A percentile compares a stretch with the other conserved stretches of the same genome.
Conservation (phyloP, 1,140 invertebrate species). For the Nylanderia fulva region DNA sequence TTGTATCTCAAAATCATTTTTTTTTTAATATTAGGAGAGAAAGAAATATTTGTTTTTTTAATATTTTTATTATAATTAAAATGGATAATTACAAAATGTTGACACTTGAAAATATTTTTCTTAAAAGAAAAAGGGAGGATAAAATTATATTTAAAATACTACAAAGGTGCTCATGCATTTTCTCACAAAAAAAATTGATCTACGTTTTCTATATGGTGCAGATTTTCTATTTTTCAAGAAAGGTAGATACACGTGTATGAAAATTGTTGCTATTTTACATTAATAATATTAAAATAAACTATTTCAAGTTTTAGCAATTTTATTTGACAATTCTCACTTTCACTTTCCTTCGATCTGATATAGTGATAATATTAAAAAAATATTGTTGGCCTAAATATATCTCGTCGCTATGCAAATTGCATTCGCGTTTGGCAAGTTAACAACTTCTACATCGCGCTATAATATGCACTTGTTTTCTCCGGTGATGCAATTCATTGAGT, state of each 20-base stretch:
- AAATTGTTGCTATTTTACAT: not conserved
- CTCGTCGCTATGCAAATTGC: not conserved
- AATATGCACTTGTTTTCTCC: not conserved
- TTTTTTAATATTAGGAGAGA: no score
- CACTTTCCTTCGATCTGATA: conserved; percentile 14
- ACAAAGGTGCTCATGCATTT: conserved; percentile 3
- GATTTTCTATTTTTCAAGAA: no score
- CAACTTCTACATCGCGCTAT: conserved; percentile 7
- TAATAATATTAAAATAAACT: not conserved
- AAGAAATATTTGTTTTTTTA: not conserved
- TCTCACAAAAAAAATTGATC: not conserved
- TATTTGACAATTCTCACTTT: not conserved
- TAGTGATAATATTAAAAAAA: not conserved
- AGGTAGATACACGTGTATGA: not conserved
- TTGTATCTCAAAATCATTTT: not conserved
- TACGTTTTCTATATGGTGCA: not conserved
- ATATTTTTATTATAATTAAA: not conserved
- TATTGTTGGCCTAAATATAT: conserved; percentile 25
- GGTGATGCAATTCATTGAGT: not conserved
- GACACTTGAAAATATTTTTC: not conserved
- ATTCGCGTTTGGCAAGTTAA: conserved; percentile 1
- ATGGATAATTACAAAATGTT: not conserved
- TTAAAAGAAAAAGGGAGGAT: not conserved
- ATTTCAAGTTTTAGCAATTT: conserved; percentile 18
- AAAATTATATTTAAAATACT: not conserved